These are phyloP conservation scores for Macropus fuliginosus DNA, from an alignment of 2,797 vertebrate species.

Conservation along the genomic window DNA sequence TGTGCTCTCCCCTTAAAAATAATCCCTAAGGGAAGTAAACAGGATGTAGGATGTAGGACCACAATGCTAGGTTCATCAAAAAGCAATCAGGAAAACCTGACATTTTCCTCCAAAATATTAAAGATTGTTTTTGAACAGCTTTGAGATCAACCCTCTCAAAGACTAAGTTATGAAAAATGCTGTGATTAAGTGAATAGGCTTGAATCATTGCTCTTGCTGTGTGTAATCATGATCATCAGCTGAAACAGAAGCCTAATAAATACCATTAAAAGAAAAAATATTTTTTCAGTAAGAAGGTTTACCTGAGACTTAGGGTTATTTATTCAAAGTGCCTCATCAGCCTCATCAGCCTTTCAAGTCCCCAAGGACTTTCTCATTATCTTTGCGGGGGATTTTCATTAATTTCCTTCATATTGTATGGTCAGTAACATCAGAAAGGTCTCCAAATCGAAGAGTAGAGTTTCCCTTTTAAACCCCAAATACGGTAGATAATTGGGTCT, in stretches of 20 bases:
- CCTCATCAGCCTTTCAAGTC: slow-evolving; percentile 40
- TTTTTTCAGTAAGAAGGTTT: slow-evolving; percentile 68
- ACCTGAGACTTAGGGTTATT: slow-evolving; percentile 42
- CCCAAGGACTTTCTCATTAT: slow-evolving; percentile 47
- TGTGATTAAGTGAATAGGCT: slow-evolving; percentile 70
- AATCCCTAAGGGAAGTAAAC: slow-evolving; percentile 41
- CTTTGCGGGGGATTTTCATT: slow-evolving; percentile 41
- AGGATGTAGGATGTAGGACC: neutral
- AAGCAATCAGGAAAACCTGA: slow-evolving; percentile 55
- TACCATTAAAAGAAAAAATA: slow-evolving; percentile 10
- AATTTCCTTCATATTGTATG: slow-evolving; percentile 6
- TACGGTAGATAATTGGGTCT: neutral
- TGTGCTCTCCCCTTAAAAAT: slow-evolving; percentile 30
- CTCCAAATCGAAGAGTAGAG: neutral
- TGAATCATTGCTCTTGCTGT: slow-evolving; percentile 62
- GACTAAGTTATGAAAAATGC: slow-evolving; percentile 44
- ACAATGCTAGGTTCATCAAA: neutral
- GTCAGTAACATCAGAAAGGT: slow-evolving; percentile 43
- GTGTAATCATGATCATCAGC: slow-evolving; percentile 73
- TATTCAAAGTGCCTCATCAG: slow-evolving; percentile 18
- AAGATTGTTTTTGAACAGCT: slow-evolving; percentile 62
- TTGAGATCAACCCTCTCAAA: slow-evolving; percentile 60
- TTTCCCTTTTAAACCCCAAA: slow-evolving; percentile 13
- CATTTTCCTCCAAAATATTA: slow-evolving; percentile 62
- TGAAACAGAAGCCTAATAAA: neutral